These are phyloP conservation scores for Atrina japonica DNA, from an alignment of 2,888 invertebrate species.

Conservation along the genomic window DNA sequence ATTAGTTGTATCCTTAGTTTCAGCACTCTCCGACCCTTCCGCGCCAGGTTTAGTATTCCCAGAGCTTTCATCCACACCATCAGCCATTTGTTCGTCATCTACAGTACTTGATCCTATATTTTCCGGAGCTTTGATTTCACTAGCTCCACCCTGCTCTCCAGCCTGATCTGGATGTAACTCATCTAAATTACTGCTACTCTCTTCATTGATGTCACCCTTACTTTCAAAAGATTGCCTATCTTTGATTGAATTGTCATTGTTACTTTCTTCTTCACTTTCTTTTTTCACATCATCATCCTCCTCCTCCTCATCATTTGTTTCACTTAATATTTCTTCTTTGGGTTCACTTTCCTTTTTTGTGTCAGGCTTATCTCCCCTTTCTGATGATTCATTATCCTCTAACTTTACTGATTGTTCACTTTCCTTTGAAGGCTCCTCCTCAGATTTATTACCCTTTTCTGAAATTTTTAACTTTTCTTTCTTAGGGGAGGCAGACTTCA, in stretches of 20 bases:
- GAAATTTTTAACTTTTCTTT: neutral
- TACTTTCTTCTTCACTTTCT: slow-evolving; percentile 15
- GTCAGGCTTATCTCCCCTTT: neutral
- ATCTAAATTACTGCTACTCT: neutral
- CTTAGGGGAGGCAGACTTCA: neutral
- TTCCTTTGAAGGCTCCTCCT: slow-evolving; percentile 1
- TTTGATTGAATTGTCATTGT: neutral
- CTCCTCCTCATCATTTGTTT: neutral
- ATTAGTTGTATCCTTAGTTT: neutral
- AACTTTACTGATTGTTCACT: neutral
- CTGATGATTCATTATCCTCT: neutral
- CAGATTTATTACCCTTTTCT: neutral
- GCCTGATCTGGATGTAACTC: neutral
- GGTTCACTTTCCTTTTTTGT: slow-evolving; percentile 4
- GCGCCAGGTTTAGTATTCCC: neutral
- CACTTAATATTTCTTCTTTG: slow-evolving; percentile 8
- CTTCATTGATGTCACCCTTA: neutral
- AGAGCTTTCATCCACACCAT: neutral
- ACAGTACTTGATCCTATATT: too few relatives aligned
- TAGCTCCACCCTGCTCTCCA: neutral
- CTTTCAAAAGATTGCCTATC: neutral
- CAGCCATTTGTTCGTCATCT: neutral
- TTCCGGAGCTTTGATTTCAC: neutral
- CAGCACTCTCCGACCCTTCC: neutral
- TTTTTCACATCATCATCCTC: slow-evolving; percentile 22